Percentiles rank a stretch among this genome's conserved stretches.
These are phyloP conservation scores for Galeopsomyia nigrocyanea DNA, from an alignment of 2,888 invertebrate species.

Conservation along the genomic window DNA sequence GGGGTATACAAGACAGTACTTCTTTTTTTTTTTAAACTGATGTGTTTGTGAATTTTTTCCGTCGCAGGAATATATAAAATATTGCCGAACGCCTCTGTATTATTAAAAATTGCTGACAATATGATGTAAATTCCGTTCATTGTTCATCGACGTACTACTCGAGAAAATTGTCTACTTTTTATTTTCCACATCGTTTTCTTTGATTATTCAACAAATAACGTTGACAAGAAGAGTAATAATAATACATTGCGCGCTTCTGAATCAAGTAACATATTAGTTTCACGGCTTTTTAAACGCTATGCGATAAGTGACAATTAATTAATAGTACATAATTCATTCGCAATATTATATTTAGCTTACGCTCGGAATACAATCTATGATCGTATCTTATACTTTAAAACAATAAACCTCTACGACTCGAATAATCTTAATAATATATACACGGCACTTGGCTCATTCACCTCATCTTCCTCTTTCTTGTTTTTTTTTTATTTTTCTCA, in stretches of 20 bases:
- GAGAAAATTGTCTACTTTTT: conserved; percentile 18
- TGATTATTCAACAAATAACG: conserved; percentile 41
- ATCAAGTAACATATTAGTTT: conserved; percentile 52
- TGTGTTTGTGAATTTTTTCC: neutral
- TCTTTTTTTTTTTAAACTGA: neutral
- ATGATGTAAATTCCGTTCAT: conserved; percentile 41
- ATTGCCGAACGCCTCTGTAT: conserved; percentile 35
- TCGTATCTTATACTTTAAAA: conserved; percentile 51
- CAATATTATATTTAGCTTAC: conserved; percentile 56
- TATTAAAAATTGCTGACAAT: conserved; percentile 43
- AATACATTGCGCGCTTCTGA: conserved; percentile 39
- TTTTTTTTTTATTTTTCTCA: conserved; percentile 21
- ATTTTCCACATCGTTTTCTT: conserved; percentile 22
- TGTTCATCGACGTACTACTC: conserved; percentile 28
- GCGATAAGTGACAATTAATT: conserved; percentile 55
- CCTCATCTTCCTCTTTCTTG: conserved; percentile 11
- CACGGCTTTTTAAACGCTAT: conserved; percentile 55
- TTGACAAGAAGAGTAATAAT: conserved; percentile 40
- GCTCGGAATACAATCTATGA: conserved; percentile 52
- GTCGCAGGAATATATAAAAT: conserved; percentile 43
- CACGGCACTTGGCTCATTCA: conserved; percentile 54
- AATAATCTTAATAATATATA: conserved; percentile 56
- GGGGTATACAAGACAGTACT: conserved; percentile 14
- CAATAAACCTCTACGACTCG: conserved; percentile 47
- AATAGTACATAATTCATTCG: conserved; percentile 53